Evolutionary conservation across 2,888 invertebrate species (phyloP).

Genomic region (Mystacides longicornis): DNA sequence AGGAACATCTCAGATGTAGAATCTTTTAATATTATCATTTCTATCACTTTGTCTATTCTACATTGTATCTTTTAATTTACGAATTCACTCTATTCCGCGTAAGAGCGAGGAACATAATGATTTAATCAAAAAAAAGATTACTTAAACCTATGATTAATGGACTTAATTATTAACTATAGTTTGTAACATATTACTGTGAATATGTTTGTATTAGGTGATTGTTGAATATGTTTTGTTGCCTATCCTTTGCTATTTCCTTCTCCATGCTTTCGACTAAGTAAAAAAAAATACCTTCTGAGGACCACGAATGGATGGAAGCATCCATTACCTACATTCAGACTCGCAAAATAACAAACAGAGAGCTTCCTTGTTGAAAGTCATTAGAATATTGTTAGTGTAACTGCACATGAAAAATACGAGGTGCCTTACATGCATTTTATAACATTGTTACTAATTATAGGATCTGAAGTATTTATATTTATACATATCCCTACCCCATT

Average conservation of each 20-base stretch:
- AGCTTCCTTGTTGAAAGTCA: too few species aligned
- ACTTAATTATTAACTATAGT: not conserved
- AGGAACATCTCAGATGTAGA: too few species aligned
- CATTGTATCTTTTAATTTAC: not conserved
- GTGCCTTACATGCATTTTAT: slow-evolving; percentile 4
- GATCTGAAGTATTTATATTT: not conserved
- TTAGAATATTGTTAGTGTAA: too few species aligned
- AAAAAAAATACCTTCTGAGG: not conserved
- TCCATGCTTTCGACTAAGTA: too few species aligned
- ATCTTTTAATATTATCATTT: not conserved
- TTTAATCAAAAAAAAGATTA: not conserved
- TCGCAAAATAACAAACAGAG: too few species aligned
- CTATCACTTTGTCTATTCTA: not conserved
- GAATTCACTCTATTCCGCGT: too few species aligned
- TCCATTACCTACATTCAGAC: too few species aligned
- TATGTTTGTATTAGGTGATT: not conserved
- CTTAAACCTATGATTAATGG: not conserved
- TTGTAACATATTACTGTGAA: not conserved
- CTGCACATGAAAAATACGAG: too few species aligned
- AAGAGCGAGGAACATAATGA: not conserved
- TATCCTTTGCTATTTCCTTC: too few species aligned
- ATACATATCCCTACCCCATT: too few species aligned
- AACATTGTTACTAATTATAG: not conserved
- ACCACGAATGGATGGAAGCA: not conserved
- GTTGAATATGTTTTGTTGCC: not conserved